Evolutionary conservation across 35 echinoderm and acorn worm genomes (phyloP), one percentile per base, ranked within the genome.

Genomic region (Lytechinus variegatus): DNA sequence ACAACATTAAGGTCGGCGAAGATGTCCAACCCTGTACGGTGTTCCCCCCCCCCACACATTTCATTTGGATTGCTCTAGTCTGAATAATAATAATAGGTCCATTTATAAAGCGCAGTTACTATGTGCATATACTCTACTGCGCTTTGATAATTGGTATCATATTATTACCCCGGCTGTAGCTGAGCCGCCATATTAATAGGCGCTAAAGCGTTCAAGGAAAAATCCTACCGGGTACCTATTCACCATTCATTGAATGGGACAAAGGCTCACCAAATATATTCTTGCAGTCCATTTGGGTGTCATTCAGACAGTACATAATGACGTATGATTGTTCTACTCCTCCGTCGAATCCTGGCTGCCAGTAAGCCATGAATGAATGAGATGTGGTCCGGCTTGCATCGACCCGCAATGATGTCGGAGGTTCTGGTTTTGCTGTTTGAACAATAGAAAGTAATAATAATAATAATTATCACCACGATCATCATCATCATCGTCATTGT

Each of bases 401-500:
- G 24, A 93, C n/a, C 54, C 54, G 51, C 1, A 93, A 12, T 55
- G 27, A 28, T 10, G 54, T n/a, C 10, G 92, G 92, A 28, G 92
- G 52, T 19, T 93, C 92, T 55, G 92, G 92, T 57, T 93, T 93
- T 10, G 92, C 92, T 93, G 92, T 93, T 33, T 10, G 28, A 27
- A 55, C 3, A 27, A 93, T 51, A 10, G 52, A 54, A 12, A 88
- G 10, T 88, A 28, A n/a, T n/a, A n/a, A n/a, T n/a, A n/a, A n/a
- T n/a, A n/a, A n/a, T n/a, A n/a, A n/a, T n/a, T n/a, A n/a, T n/a
- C n/a, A n/a, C n/a, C n/a, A n/a, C n/a, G n/a, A n/a, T n/a, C n/a
- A n/a, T n/a, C n/a, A n/a, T n/a, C n/a, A n/a, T n/a, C n/a, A n/a
- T n/a, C n/a, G n/a, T n/a, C n/a, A n/a, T n/a, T n/a, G n/a, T n/a